Evolutionary conservation across 2,797 vertebrate species (phyloP), one percentile per base, ranked within the genome.

Genomic region (Cyclopterus lumpus): DNA sequence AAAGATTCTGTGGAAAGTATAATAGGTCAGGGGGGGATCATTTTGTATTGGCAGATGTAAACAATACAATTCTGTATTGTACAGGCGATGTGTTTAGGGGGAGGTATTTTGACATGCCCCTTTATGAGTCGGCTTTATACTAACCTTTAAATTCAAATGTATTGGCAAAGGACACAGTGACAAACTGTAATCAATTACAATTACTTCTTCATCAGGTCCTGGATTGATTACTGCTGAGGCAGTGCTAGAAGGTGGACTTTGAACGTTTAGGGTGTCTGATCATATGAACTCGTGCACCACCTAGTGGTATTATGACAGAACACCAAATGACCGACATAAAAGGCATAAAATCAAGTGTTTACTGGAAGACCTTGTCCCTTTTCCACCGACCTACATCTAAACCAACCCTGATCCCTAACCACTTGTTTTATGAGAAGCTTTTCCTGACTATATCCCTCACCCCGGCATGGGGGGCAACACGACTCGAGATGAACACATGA

Each of bases 271-370:
- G 9, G 11, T 38, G 18, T 34, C 24, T 66, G 5, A 68, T 57
- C 62, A 65, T 30, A 49, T 5, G 69, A 81, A 54, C 62, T 87
- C 18, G 5, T 60, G 42, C 85, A 55, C 89, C 88, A 89, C 75
- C 89, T 80, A 77, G 85, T 82, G 92, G 89, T 49, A 6, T 28
- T 24, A 15, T 0, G 42, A 22, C 4, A 76, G 44, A 83, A 36
- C 20, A 51, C 18, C n/a, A 66, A 48, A 40, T 7, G 9, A 40
- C 0, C 8, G 61, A 59, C 3, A 2, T 8, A 0, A 34, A n/a
- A 36, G 0, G 64, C 36, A 15, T 3, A 44, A 57, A 16, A 80
- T 3, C 14, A 36, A 7, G 12, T 34, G 46, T 2, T 36, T 12
- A 8, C 11, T 18, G 10, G 1, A 58, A 68, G 26, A 34, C 51